phyloP scores from a whole-genome alignment of 1,140 invertebrate species.

The Ips typographus region DNA sequence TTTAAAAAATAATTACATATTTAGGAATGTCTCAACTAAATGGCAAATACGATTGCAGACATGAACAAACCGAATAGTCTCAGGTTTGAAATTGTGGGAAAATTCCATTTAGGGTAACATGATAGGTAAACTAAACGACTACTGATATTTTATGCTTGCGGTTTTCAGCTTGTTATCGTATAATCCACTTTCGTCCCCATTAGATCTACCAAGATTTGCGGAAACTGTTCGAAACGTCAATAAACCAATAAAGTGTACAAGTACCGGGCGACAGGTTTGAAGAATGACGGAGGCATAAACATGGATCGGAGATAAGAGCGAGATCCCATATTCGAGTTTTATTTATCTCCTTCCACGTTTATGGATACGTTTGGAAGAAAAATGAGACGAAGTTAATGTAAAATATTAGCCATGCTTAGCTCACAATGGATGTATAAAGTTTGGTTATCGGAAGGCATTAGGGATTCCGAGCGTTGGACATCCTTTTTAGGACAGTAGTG shows the following conservation, averaged over 20 bases:
- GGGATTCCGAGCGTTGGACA: not conserved
- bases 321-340: conserved; percentile 11
- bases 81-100: not conserved
- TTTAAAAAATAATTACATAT: too few relatives aligned
- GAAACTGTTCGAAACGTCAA: conserved; percentile 7
- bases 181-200: conserved; percentile 9
- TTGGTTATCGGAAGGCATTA: conserved; percentile 7
- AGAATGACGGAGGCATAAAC: conserved; percentile 11
- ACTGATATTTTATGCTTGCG: conserved; percentile 17
- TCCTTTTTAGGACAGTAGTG: not conserved
- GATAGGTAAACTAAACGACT: not conserved
- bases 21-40: too few relatives aligned
- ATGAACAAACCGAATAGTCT: too few relatives aligned
- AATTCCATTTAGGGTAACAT: not conserved
- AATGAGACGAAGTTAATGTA: conserved; percentile 13
- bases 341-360: conserved; percentile 13
- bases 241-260: conserved; percentile 19
- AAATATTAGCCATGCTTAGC: conserved; percentile 3
- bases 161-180: conserved; percentile 14
- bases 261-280: conserved; percentile 9
- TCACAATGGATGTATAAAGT: conserved; percentile 5
- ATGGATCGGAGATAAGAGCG: conserved; percentile 8
- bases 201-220: conserved; percentile 1
- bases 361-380: conserved; percentile 10
- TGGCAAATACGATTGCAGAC: too few relatives aligned